phyloP scores from a whole-genome alignment of 1,140 invertebrate species.

The Cotesia vestalis region DNA sequence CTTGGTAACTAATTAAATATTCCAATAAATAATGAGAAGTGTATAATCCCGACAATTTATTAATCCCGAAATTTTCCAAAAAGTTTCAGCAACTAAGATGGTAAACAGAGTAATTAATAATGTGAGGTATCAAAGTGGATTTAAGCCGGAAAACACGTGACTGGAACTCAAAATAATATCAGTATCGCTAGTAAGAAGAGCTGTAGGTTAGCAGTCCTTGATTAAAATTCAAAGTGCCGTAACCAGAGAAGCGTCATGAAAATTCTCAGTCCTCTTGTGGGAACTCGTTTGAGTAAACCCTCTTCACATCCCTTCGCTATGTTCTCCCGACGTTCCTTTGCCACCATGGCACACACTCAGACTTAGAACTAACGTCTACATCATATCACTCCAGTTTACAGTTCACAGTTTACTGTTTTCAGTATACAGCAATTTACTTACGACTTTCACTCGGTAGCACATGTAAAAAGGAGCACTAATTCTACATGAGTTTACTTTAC shows the following conservation, averaged over 20 bases:
- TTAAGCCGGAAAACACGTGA: too few species aligned
- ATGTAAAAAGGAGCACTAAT: not conserved
- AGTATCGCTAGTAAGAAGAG: too few species aligned
- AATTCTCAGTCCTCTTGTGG: not conserved
- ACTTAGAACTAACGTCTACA: slow-evolving; percentile 10
- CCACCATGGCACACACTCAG: not conserved
- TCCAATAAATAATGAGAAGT: too few species aligned
- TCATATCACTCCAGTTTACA: not conserved
- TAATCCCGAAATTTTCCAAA: too few species aligned
- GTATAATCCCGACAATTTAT: too few species aligned
- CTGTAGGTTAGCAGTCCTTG: slow-evolving; percentile 1
- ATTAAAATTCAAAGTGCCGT: slow-evolving; percentile 32
- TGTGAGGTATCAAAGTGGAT: too few species aligned
- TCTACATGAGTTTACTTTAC: not conserved
- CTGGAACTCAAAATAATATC: too few species aligned
- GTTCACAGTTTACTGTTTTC: not conserved
- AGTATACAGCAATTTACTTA: too few species aligned
- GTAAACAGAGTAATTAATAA: too few species aligned
- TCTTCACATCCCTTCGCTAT: not conserved
- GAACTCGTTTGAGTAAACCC: slow-evolving; percentile 2
- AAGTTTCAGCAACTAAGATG: too few species aligned
- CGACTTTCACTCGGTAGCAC: not conserved
- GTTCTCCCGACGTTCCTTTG: not conserved
- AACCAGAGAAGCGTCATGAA: slow-evolving; percentile 20
- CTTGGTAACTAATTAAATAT: too few species aligned